Evolutionary conservation across 2,888 invertebrate genomes (phyloP).

Genomic region (Volucella inflata): DNA sequence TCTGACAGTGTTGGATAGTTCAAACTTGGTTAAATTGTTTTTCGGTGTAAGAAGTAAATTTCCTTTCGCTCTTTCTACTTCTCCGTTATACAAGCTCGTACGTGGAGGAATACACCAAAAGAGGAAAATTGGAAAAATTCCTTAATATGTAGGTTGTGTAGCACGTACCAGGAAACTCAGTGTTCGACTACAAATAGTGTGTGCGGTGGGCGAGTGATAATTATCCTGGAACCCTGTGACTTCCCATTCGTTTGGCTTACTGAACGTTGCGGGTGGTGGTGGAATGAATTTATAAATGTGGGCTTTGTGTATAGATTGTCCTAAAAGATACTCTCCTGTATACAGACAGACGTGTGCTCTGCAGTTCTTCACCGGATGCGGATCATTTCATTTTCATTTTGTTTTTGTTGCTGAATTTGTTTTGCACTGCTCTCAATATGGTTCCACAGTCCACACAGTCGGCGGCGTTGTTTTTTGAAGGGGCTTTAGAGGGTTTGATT

Average conservation of each 20-base stretch:
- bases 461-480: background rate
- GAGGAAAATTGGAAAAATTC: slow-evolving; percentile 32
- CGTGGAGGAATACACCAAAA: slow-evolving; percentile 10
- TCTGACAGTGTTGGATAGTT: background rate
- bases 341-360: slow-evolving; percentile 46
- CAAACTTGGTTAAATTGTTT: slow-evolving; percentile 33
- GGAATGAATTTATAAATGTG: slow-evolving; percentile 15
- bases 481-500: background rate
- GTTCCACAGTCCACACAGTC: slow-evolving; percentile 2
- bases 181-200: background rate
- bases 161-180: slow-evolving; percentile 25
- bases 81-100: slow-evolving; percentile 21
- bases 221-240: slow-evolving; percentile 42
- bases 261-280: slow-evolving; percentile 11
- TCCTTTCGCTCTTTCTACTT: background rate
- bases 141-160: slow-evolving; percentile 54
- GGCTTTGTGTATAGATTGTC: slow-evolving; percentile 38
- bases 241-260: slow-evolving; percentile 41
- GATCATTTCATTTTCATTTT: slow-evolving; percentile 70
- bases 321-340: slow-evolving; percentile 41
- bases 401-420: slow-evolving; percentile 25
- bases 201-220: slow-evolving; percentile 45
- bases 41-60: slow-evolving; percentile 22
- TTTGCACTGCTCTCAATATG: slow-evolving; percentile 20
- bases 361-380: slow-evolving; percentile 55